Evolutionary conservation across 2,888 invertebrate species (phyloP).

Genomic region (Julus scanicus): DNA sequence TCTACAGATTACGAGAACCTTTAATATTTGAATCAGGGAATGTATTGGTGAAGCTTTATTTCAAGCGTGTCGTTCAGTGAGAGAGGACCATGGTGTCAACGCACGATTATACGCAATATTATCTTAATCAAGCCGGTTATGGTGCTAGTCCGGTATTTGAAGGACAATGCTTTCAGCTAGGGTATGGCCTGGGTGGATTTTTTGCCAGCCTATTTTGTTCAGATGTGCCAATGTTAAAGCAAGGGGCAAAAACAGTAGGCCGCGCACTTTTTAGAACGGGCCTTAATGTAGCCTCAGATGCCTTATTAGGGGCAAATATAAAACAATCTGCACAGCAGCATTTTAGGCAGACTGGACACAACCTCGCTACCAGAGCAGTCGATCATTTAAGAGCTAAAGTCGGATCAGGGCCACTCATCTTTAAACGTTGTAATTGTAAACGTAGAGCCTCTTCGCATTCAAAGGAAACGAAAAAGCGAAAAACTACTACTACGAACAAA

Average conservation of each 20-base stretch:
- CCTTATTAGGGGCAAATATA: slow-evolving; percentile 9
- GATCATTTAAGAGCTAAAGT: background rate
- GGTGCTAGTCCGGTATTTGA: background rate
- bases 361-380: slow-evolving; percentile 25
- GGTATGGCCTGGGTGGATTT: background rate
- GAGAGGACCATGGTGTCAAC: too few species aligned
- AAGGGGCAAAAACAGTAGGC: slow-evolving; percentile 18
- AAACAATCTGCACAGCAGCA: slow-evolving; percentile 17
- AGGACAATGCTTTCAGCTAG: background rate
- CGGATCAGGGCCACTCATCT: too few species aligned
- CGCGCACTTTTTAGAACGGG: background rate
- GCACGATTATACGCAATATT: background rate
- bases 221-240: background rate
- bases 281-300: slow-evolving; percentile 23
- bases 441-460: too few species aligned
- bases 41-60: too few species aligned
- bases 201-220: slow-evolving; percentile 13
- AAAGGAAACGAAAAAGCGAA: too few species aligned
- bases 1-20: too few species aligned
- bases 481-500: too few species aligned
- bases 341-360: background rate
- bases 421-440: too few species aligned
- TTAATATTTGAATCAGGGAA: too few species aligned
- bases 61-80: too few species aligned
- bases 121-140: slow-evolving; percentile 46